Evolutionary conservation across 2,113 vertebrate genomes (phyloP).

Genomic region (Motacilla alba): DNA sequence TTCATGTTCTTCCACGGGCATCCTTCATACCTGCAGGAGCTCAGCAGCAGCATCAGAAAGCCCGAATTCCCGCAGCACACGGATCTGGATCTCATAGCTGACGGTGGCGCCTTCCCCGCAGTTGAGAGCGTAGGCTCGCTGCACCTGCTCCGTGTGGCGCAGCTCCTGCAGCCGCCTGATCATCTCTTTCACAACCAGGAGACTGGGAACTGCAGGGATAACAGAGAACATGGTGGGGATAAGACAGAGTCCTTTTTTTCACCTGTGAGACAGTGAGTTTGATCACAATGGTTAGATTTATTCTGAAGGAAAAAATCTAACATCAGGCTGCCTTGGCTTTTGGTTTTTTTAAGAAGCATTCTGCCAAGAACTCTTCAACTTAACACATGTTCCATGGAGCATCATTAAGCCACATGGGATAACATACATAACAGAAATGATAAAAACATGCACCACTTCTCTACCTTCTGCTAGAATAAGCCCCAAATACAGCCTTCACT

Average conservation of each 20-base stretch:
- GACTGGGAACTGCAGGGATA: conserved; percentile 81
- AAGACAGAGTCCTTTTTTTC: not conserved
- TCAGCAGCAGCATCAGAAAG: conserved; percentile 93
- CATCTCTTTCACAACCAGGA: conserved; percentile 90
- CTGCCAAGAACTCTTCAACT: not conserved
- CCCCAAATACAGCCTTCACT: not conserved
- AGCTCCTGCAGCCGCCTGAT: conserved; percentile 91
- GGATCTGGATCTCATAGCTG: conserved; percentile 96
- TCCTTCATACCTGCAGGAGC: conserved; percentile 85
- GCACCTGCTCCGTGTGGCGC: conserved; percentile 92
- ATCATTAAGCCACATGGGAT: not conserved
- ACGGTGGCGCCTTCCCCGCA: conserved; percentile 95
- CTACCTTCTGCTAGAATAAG: not conserved
- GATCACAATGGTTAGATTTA: not conserved
- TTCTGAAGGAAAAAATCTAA: not conserved
- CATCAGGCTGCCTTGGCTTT: not conserved
- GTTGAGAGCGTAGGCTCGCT: conserved; percentile 92
- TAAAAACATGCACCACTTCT: not conserved
- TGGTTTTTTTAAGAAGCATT: not conserved
- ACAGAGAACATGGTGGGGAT: not conserved
- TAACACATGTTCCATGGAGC: not conserved
- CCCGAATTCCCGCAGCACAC: conserved; percentile 92
- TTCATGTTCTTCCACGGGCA: not conserved
- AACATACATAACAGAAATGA: not conserved
- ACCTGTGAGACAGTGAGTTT: not conserved